Evolutionary conservation across 2,113 vertebrate species (phyloP), one percentile per base, ranked within the genome.

Genomic region (Petaurus breviceps): DNA sequence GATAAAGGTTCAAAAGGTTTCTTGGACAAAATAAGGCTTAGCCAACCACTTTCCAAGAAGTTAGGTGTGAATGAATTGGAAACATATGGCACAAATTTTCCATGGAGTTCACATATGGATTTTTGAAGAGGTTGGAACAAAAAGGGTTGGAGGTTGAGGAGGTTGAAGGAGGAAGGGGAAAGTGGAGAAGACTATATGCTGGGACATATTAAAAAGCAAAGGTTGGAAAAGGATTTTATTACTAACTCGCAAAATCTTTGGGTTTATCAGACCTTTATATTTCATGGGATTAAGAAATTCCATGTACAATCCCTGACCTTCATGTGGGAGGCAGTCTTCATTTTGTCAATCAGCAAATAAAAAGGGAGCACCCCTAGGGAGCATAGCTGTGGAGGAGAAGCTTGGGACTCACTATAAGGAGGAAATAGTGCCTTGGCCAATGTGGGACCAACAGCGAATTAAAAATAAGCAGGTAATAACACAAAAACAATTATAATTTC

Each of bases 31-130:
- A 0, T 50, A 51, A 52, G 26, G 77, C 68, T 51, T 61, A 37
- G 51, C 16, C 53, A 68, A 92, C 55, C 90, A 22, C 93, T 90
- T 91, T 94, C 90, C 43, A 25, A 50, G 91, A 57, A 94, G 51
- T 57, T 90, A 51, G 90, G 50, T 89, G 52, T 93, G 90, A 93
- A 93, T 91, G 91, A 50, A 53, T 54, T 53, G 55, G 95, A 93
- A 95, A 93, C 93, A 92, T 53, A 53, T 95, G 94, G 92, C 22
- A 90, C 52, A 61, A 51, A 53, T 97, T 96, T 94, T 96, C 92
- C 95, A n/a, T 61, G 47, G 55, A 12, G n/a, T 89, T 49, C 52
- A 22, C 28, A 25, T 90, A 91, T 92, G 94, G 90, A 92, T 51
- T 51, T 92, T 90, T 47, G 23, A 92, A 93, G 94, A 90, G 90